Conservation (phyloP, 2,113 vertebrate species). For the Carlito syrichta region DNA sequence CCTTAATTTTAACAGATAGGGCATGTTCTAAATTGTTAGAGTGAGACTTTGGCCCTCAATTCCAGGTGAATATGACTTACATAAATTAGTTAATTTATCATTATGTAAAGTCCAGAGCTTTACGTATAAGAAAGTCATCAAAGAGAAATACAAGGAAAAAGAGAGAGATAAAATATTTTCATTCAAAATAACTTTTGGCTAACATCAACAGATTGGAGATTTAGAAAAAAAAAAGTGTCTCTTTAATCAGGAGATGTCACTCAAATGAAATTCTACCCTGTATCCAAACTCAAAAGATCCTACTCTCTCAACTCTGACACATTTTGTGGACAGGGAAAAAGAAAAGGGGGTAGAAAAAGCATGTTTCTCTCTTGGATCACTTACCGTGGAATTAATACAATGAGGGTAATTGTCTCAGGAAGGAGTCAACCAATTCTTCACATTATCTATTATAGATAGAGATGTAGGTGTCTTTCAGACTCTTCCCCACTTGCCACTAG, state of each 20-base stretch:
- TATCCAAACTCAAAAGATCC: neutral
- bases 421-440: neutral
- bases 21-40: neutral
- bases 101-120: neutral
- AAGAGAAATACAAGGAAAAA: neutral
- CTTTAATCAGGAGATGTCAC: neutral
- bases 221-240: neutral
- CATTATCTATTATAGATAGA: neutral
- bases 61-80: conserved; percentile 64
- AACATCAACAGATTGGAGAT: neutral
- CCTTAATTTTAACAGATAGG: neutral
- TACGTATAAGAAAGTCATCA: neutral
- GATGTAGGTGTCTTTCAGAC: neutral
- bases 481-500: neutral
- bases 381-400: neutral
- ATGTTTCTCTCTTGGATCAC: neutral
- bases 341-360: neutral
- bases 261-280: neutral
- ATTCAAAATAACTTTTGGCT: neutral
- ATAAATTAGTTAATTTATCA: conserved; percentile 69
- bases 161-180: neutral
- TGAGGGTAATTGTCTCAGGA: neutral
- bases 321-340: neutral
- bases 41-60: conserved; percentile 61
- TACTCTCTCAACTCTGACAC: neutral